Evolutionary conservation across 2,888 invertebrate species (phyloP), one percentile per base, ranked within the genome.

Genomic region (Anthoptus insignis): DNA sequence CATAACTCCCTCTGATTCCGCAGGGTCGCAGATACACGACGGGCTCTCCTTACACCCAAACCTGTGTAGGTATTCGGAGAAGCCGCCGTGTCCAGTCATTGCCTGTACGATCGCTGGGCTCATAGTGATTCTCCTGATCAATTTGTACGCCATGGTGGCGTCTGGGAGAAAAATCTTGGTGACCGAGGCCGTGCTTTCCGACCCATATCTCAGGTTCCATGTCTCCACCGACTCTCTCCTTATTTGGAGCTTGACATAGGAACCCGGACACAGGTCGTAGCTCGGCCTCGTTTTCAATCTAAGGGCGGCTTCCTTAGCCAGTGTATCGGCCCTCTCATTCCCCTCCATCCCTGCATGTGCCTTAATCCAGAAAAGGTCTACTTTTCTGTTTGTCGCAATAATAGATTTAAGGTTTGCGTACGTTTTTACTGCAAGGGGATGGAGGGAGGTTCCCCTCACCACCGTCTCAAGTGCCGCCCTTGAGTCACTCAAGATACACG

Each of bases 81-180:
- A 63, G 0, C 67, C 69, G 1, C 67, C 69, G 11, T 69, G 69
- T 1, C 70, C 70, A 1, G 67, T 70, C 29, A 66, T 14, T 5
- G 56, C 16, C 16, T 69, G 66, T 0, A 54, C 56, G 0, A 34
- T 6, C 0, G 24, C 19, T 6, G 16, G 9, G 6, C 16, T 34
- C 9, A 49, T 2, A 0, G 50, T 16, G 0, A 54, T 7, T 9
- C 54, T n/a, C 0, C 52, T 14, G 0, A 65, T 5, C 1, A 53
- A 8, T 11, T 3, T 13, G 8, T 39, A 50, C 1, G 59, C 60
- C 0, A n/a, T 9, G 1, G 21, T 22, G 2, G 47, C 54, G 6
- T 61, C 54, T 1, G 61, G 61, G 16, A 47, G 16, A 21, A 54
- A 61, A 3, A 34, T 0, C 14, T 47, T 61, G 1, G 45, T 47